A percentile compares a stretch with the other conserved stretches of the same genome.
These are phyloP conservation scores for Cheilosia scutellata DNA, from an alignment of 2,888 invertebrate genomes.

Conservation along the genomic window DNA sequence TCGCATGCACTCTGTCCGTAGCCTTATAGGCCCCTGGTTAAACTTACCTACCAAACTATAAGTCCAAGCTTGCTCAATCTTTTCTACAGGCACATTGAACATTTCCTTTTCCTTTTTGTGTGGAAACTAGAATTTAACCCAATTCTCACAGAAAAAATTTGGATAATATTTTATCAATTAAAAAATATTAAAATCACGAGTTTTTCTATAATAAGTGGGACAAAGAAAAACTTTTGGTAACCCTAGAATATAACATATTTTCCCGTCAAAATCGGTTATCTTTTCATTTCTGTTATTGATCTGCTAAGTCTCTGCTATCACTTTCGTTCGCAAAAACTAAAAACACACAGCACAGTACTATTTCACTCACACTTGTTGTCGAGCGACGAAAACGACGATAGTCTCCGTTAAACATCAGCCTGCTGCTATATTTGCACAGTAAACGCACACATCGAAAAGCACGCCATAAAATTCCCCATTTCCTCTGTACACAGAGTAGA, in stretches of 20 bases:
- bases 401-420: not conserved
- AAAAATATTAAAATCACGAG: no score
- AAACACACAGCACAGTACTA: constrained; percentile 33
- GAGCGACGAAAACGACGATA: not conserved
- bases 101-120: no score
- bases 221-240: not conserved
- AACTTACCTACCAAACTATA: no score
- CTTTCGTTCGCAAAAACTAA: constrained; percentile 30
- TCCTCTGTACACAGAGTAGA: constrained; percentile 41
- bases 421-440: constrained; percentile 52
- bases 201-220: no score
- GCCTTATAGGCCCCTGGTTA: no score
- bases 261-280: constrained; percentile 20
- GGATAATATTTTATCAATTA: no score
- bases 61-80: no score
- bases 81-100: no score
- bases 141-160: no score
- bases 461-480: constrained; percentile 45
- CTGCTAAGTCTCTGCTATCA: constrained; percentile 28
- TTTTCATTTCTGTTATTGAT: not conserved
- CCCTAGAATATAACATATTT: not conserved
- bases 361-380: constrained; percentile 8
- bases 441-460: constrained; percentile 32
- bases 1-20: no score
- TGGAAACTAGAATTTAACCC: no score